Conservation (phyloP, 2,797 vertebrate species). For the Lagocephalus sceleratus region DNA sequence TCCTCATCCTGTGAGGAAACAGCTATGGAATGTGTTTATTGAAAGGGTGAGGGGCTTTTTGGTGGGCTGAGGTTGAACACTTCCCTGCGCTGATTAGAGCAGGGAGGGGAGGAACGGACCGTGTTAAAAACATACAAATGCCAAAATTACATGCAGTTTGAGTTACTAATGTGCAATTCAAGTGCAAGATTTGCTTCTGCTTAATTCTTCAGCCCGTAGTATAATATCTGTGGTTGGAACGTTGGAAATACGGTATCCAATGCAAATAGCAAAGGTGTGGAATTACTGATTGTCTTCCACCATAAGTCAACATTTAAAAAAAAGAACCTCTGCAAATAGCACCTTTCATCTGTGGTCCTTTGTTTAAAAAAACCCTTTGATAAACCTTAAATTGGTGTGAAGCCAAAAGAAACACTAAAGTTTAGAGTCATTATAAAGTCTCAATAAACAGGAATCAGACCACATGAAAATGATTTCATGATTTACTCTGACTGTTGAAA, state of each 20-base stretch:
- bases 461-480: too few relatives aligned
- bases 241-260: neutral
- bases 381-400: neutral
- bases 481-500: too few relatives aligned
- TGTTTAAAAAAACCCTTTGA: neutral
- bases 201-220: neutral
- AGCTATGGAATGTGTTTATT: slow-evolving; percentile 61
- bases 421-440: neutral
- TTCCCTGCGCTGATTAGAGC: neutral
- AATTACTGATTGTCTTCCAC: neutral
- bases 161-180: neutral
- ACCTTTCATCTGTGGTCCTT: neutral
- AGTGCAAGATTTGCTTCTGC: neutral
- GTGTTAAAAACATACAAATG: too few relatives aligned
- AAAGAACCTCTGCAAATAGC: neutral
- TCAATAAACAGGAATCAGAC: neutral
- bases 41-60: slow-evolving; percentile 1
- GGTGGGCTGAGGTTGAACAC: slow-evolving; percentile 9
- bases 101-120: too few relatives aligned
- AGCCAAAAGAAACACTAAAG: neutral
- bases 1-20: slow-evolving; percentile 65
- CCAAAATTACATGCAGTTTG: neutral
- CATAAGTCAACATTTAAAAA: neutral
- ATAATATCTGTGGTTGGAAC: neutral
- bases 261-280: neutral